Percentiles rank a stretch among this genome's conserved stretches.
Evolutionary conservation across 2,797 vertebrate species (phyloP).

Genomic region (Diplodus sargus): DNA sequence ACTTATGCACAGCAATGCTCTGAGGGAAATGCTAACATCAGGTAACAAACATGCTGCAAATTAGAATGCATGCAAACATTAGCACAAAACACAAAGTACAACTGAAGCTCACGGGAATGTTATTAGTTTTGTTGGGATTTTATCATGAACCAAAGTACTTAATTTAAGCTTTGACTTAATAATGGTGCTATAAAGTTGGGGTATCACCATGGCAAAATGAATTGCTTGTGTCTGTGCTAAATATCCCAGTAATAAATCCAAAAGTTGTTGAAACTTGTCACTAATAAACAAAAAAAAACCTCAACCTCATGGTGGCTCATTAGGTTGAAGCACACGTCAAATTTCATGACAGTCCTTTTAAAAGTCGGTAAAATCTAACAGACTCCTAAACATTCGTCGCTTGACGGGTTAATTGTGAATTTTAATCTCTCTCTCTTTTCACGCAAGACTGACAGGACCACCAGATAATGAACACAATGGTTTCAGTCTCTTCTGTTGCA

Average conservation of each 20-base stretch:
- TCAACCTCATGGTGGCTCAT: background rate
- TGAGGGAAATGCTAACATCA: background rate
- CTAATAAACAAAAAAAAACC: background rate
- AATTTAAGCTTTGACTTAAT: too few species aligned
- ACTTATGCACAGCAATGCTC: background rate
- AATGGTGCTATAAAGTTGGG: background rate
- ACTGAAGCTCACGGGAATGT: too few species aligned
- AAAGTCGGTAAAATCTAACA: background rate
- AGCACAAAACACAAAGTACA: background rate
- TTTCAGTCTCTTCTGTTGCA: background rate
- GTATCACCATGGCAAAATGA: too few species aligned
- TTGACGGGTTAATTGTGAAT: background rate
- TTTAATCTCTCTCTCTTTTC: background rate
- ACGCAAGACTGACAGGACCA: background rate
- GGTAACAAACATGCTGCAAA: background rate
- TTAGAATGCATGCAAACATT: background rate
- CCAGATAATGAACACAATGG: background rate
- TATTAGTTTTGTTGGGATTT: too few species aligned
- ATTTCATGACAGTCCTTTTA: background rate
- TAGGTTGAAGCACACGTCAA: too few species aligned
- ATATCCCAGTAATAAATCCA: too few species aligned
- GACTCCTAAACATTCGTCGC: too few species aligned
- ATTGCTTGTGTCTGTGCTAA: too few species aligned
- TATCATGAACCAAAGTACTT: too few species aligned
- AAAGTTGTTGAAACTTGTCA: too few species aligned